Percentiles rank a stretch among this genome's conserved stretches.
phyloP scores from a whole-genome alignment of 1,140 invertebrate species.

The Anoplolepis gracilipes region DNA sequence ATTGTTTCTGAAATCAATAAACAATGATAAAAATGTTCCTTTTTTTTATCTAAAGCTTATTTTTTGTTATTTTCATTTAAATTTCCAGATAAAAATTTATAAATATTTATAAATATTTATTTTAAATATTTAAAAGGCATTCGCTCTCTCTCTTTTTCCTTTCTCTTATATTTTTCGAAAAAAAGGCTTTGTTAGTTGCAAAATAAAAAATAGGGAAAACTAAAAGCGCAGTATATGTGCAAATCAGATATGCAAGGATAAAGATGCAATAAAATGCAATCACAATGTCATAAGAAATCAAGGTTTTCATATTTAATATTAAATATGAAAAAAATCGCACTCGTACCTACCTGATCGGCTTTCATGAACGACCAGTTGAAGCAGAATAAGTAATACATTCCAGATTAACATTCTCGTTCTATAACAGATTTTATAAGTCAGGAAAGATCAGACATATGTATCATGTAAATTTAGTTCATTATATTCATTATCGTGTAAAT shows the following conservation, averaged over 20 bases:
- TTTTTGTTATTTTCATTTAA: not conserved
- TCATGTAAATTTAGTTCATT: not conserved
- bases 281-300: not conserved
- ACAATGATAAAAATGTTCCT: not conserved
- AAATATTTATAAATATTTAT: no score
- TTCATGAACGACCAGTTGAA: not conserved
- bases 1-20: conserved; percentile 44
- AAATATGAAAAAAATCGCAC: not conserved
- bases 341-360: conserved; percentile 29
- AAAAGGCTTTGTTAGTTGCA: not conserved
- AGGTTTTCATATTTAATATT: not conserved
- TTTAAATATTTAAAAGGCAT: not conserved
- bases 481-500: not conserved
- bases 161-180: not conserved
- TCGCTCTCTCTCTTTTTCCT: not conserved
- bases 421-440: not conserved
- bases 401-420: conserved; percentile 38
- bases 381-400: conserved; percentile 22
- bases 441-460: not conserved
- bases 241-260: not conserved
- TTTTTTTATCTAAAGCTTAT: no score
- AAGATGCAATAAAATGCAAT: not conserved
- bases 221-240: no score
- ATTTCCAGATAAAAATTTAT: not conserved
- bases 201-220: not conserved